A percentile compares a stretch with the other conserved stretches of the same genome.
These are phyloP conservation scores for Mya arenaria DNA, from an alignment of 1,140 invertebrate species.

Conservation along the genomic window DNA sequence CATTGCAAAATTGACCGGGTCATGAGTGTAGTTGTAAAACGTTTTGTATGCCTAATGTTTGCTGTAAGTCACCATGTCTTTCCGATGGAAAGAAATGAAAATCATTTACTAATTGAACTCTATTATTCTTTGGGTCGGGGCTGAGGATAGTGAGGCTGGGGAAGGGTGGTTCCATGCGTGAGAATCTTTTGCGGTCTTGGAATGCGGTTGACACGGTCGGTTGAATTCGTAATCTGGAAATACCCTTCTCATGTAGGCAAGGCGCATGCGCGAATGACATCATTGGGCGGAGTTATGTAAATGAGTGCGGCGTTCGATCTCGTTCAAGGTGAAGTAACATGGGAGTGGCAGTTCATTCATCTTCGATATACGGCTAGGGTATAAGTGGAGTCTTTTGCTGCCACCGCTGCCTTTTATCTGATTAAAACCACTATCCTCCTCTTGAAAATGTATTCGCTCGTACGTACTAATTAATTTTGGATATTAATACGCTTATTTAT, in stretches of 20 bases:
- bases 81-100: background rate
- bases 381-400: background rate
- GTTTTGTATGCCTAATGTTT: background rate
- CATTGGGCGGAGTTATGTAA: constrained; percentile 17
- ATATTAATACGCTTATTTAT: too few species aligned
- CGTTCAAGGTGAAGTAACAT: background rate
- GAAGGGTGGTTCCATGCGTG: background rate
- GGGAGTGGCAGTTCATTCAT: background rate
- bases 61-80: background rate
- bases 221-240: constrained; percentile 2
- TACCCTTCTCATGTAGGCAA: background rate
- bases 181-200: constrained; percentile 21
- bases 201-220: constrained; percentile 31
- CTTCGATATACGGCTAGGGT: background rate
- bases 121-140: background rate
- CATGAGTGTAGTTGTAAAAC: background rate
- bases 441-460: background rate
- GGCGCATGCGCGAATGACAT: constrained; percentile 35
- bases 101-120: background rate
- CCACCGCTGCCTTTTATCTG: background rate
- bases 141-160: background rate
- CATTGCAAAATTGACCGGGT: background rate
- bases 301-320: background rate
- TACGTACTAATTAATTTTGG: background rate
- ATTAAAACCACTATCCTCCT: background rate